These are phyloP conservation scores for Chlorodrepanis virens DNA, from an alignment of 2,113 vertebrate species.

Conservation along the genomic window DNA sequence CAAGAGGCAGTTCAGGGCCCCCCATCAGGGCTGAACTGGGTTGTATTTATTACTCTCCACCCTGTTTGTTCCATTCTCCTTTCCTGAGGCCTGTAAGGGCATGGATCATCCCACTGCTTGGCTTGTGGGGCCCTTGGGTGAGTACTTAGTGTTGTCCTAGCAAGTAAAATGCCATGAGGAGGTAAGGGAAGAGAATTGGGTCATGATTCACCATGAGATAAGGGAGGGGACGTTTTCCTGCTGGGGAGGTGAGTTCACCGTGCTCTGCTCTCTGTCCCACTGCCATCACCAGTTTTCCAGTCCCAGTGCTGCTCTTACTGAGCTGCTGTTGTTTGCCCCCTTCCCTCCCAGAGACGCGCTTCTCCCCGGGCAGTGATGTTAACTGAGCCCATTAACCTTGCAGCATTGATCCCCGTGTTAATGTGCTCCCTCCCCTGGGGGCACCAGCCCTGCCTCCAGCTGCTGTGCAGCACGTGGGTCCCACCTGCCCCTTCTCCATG, in stretches of 20 bases:
- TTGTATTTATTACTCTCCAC: not conserved
- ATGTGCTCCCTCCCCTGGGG: not conserved
- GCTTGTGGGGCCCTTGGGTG: not conserved
- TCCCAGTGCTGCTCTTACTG: not conserved
- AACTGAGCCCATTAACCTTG: not conserved
- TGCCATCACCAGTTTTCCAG: not conserved
- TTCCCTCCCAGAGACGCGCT: not conserved
- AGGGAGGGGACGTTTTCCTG: not conserved
- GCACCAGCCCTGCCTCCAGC: rapidly evolving
- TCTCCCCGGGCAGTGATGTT: not conserved
- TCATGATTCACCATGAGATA: not conserved
- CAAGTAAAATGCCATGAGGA: not conserved
- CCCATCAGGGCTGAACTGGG: not conserved
- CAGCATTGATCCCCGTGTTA: not conserved
- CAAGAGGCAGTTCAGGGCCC: not conserved
- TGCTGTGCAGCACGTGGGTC: not conserved
- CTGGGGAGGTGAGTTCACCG: not conserved
- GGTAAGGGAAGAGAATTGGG: not conserved
- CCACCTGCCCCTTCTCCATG: not conserved
- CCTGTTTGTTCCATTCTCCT: not conserved
- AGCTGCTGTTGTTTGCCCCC: not conserved
- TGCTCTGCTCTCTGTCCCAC: not conserved
- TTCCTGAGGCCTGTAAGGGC: not conserved
- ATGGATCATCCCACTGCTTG: not conserved
- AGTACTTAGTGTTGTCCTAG: not conserved